Conservation (phyloP, 2,797 vertebrate species). For the Rallus crepitans region DNA sequence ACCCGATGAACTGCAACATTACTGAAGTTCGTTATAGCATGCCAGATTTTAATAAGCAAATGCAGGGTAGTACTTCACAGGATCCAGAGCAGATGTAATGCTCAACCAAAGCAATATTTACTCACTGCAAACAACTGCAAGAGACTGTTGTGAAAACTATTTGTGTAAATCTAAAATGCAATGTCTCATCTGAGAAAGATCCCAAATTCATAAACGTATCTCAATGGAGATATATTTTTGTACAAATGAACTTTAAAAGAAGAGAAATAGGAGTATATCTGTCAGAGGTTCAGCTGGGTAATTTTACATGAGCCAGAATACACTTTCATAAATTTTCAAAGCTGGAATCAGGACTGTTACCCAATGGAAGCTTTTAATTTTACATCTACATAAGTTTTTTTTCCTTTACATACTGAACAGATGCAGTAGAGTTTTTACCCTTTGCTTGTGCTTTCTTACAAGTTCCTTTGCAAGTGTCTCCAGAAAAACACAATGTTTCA, state of each 20-base stretch:
- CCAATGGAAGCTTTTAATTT: conserved; percentile 65
- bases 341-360: conserved; percentile 22
- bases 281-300: conserved; percentile 31
- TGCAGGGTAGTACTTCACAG: neutral
- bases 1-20: neutral
- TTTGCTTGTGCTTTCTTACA: neutral
- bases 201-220: conserved; percentile 24
- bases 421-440: neutral
- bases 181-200: conserved; percentile 5
- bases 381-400: neutral
- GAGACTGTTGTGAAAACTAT: conserved; percentile 17
- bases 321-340: conserved; percentile 32
- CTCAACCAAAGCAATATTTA: neutral
- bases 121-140: conserved; percentile 25
- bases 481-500: neutral
- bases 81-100: neutral
- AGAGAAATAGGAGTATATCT: conserved; percentile 15
- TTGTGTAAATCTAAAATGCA: conserved; percentile 15
- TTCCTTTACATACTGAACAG: neutral
- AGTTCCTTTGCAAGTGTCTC: fast-evolving
- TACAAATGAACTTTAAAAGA: neutral
- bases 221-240: neutral
- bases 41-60: conserved; percentile 5
- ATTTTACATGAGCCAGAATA: conserved; percentile 40
- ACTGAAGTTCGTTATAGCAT: neutral